Base-by-base conservation (phyloP, 2,797 vertebrate genomes). In the Macropodus opercularis region DNA sequence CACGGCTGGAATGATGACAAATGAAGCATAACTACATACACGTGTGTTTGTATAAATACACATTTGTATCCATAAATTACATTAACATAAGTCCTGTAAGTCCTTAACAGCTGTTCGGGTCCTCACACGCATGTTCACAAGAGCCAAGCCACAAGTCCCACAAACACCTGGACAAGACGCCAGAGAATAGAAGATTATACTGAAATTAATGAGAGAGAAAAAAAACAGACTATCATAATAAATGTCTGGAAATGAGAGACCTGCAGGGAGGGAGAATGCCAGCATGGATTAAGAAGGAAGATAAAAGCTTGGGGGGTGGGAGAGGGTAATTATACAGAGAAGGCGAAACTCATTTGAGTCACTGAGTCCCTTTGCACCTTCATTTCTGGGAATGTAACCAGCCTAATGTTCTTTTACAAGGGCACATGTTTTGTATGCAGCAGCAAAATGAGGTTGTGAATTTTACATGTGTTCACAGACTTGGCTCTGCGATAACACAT, bases 311-410 rank as follows among this genome's bases (percentile, higher is more conserved):
- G 7, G 43, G 79, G 72, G 72, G 63, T 60, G 77, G 57, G 61
- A 54, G 36, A 63, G 46, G 42, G 67, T 76, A 77, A 82, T 80
- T 75, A 81, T 36, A 69, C 58, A 68, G 71, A 48, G 53, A 62
- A 71, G 77, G 79, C 44, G 2, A 19, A 14, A 32, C 32, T 31
- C 22, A 70, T 73, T 54, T 62, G 46, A 72, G 63, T 65, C 70
- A 69, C 42, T 36, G 18, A 62, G 56, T 77, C 42, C 42, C 41
- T 17, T 23, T 43, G 35, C 44, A 62, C 50, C 46, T 54, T 44
- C 24, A 6, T 62, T 75, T 13, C 32, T 24, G 36, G 41, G 31
- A 72, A 75, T 27, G 42, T 46, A 72, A 54, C 55, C 44, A 44
- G 63, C 39, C 73, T 48, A 50, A 57, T 56, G 64, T 47, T 76